Percentiles rank a stretch among this genome's conserved stretches.
Evolutionary conservation across 1,140 invertebrate species (phyloP).

Genomic region (Lerema accius): DNA sequence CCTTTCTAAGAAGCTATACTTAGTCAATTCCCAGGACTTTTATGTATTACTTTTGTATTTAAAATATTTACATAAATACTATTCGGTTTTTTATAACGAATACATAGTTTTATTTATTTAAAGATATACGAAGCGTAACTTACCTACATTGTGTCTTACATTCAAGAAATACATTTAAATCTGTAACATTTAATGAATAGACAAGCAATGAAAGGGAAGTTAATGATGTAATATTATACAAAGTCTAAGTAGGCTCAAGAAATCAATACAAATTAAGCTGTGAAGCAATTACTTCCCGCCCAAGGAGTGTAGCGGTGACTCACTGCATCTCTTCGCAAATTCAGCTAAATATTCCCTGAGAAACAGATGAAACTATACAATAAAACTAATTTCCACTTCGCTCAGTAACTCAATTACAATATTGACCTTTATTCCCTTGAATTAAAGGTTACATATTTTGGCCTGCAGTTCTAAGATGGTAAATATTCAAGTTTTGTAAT

Average conservation of each 20-base stretch:
- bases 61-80: too few species aligned
- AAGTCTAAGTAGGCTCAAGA: not conserved
- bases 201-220: too few species aligned
- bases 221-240: too few species aligned
- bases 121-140: too few species aligned
- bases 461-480: not conserved
- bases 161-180: too few species aligned
- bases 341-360: conserved; percentile 20
- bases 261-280: conserved; percentile 15
- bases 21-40: conserved; percentile 2
- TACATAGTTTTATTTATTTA: too few species aligned
- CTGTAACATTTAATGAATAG: too few species aligned
- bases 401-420: not conserved
- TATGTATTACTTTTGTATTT: too few species aligned
- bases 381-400: not conserved
- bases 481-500: conserved; percentile 31
- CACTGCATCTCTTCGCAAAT: conserved; percentile 25
- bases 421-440: conserved; percentile 5
- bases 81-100: too few species aligned
- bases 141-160: too few species aligned
- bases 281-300: conserved; percentile 11
- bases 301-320: conserved; percentile 18
- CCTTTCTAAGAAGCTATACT: conserved; percentile 28
- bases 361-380: conserved; percentile 27
- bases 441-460: conserved; percentile 1